Evolutionary conservation across 1,140 invertebrate species (phyloP).

Genomic region (Brachionus calyciflorus): DNA sequence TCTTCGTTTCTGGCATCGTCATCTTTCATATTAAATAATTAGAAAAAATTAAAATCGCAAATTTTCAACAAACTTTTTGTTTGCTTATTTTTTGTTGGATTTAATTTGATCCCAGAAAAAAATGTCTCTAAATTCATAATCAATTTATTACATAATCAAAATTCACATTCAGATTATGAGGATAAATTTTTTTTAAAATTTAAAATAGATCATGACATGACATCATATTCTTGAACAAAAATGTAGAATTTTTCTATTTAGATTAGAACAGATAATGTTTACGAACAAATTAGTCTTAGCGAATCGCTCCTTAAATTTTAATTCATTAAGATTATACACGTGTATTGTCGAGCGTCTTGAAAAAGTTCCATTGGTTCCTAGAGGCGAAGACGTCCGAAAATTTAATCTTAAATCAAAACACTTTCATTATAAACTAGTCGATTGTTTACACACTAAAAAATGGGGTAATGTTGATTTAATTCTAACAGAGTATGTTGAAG

Average conservation of each 20-base stretch:
- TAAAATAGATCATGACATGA: too few species aligned
- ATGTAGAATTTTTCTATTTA: not conserved
- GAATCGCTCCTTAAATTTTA: not conserved
- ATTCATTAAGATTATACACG: constrained; percentile 20
- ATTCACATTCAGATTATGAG: too few species aligned
- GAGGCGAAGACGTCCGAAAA: not conserved
- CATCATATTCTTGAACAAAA: not conserved
- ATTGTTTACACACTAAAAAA: constrained; percentile 14
- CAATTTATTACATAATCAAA: too few species aligned
- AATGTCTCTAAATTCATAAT: too few species aligned
- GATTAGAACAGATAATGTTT: not conserved
- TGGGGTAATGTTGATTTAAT: constrained; percentile 36
- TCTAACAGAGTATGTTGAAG: constrained; percentile 45
- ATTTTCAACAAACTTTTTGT: too few species aligned
- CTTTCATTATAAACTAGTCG: constrained; percentile 39
- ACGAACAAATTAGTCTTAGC: not conserved
- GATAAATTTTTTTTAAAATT: too few species aligned
- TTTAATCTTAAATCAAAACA: constrained; percentile 25
- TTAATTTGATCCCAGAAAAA: too few species aligned
- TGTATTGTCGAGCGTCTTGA: constrained; percentile 35
- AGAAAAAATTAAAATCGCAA: too few species aligned
- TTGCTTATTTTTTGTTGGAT: too few species aligned
- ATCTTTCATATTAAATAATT: too few species aligned
- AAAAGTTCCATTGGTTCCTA: not conserved
- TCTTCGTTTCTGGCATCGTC: too few species aligned